Evolutionary conservation across 2,113 vertebrate genomes (phyloP).

Genomic region (Puma concolor): DNA sequence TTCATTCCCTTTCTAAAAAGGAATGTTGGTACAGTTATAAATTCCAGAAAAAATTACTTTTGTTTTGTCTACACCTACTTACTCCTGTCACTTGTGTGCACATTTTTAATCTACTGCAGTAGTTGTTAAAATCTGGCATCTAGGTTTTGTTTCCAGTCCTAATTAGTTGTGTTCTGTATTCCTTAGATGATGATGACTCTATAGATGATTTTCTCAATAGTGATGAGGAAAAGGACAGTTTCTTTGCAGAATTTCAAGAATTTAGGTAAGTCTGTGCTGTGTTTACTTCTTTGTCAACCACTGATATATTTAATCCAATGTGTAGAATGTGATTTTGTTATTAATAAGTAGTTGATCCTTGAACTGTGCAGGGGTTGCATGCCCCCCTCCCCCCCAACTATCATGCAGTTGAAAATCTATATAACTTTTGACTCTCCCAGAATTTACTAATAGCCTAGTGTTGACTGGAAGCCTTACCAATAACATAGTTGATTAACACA

Average conservation of each 20-base stretch:
- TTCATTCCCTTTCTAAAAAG: background rate
- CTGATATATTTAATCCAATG: background rate
- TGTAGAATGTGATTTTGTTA: background rate
- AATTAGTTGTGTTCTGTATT: background rate
- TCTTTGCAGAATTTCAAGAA: slow-evolving; percentile 88
- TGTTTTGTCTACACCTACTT: background rate
- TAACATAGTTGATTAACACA: background rate
- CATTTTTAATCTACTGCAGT: background rate
- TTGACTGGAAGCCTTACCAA: background rate
- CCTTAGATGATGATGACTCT: slow-evolving; percentile 71
- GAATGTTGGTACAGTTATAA: background rate
- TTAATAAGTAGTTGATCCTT: background rate
- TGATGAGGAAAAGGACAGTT: slow-evolving; percentile 91
- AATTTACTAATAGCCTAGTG: background rate
- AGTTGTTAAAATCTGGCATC: background rate
- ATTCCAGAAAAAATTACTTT: background rate
- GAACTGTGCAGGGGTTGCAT: background rate
- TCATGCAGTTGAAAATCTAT: background rate
- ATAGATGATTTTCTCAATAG: slow-evolving; percentile 89
- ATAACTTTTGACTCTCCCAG: background rate
- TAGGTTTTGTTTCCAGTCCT: background rate
- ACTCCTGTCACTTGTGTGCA: background rate
- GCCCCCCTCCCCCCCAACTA: background rate
- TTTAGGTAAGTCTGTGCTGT: slow-evolving; percentile 87
- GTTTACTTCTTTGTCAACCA: background rate